A percentile compares a stretch with the other conserved stretches of the same genome.
Evolutionary conservation across 2,113 vertebrate genomes (phyloP).

Genomic region (Neoarius graeffei): DNA sequence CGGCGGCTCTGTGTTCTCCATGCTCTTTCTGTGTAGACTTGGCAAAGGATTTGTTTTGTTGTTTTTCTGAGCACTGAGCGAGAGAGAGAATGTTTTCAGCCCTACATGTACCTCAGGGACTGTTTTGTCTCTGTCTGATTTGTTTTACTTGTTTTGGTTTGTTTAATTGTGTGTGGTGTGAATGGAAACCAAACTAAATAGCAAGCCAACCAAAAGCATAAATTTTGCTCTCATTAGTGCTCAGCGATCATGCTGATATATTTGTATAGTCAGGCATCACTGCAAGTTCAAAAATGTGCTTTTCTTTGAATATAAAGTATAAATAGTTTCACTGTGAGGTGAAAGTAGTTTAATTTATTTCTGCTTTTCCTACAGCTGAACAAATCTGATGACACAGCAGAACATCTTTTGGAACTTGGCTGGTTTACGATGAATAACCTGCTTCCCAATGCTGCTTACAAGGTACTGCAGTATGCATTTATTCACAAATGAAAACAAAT

Average conservation of each 20-base stretch:
- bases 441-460: slow-evolving; percentile 92
- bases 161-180: neutral
- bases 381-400: slow-evolving; percentile 96
- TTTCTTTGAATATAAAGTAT: neutral
- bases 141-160: neutral
- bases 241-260: neutral
- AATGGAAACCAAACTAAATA: neutral
- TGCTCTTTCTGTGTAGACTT: neutral
- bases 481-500: neutral
- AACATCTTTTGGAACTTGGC: slow-evolving; percentile 94
- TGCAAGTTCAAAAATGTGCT: neutral
- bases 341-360: neutral
- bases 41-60: neutral
- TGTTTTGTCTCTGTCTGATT: neutral
- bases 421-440: slow-evolving; percentile 99
- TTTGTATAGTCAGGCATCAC: neutral
- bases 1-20: neutral
- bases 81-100: no score
- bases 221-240: neutral
- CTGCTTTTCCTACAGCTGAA: slow-evolving; percentile 80
- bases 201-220: neutral
- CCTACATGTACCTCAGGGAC: no score
- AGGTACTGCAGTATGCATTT: slow-evolving; percentile 72
- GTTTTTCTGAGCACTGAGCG: neutral
- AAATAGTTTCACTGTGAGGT: neutral